These are phyloP conservation scores for Dryocosmus kuriphilus DNA, from an alignment of 2,888 invertebrate species.

Conservation along the genomic window DNA sequence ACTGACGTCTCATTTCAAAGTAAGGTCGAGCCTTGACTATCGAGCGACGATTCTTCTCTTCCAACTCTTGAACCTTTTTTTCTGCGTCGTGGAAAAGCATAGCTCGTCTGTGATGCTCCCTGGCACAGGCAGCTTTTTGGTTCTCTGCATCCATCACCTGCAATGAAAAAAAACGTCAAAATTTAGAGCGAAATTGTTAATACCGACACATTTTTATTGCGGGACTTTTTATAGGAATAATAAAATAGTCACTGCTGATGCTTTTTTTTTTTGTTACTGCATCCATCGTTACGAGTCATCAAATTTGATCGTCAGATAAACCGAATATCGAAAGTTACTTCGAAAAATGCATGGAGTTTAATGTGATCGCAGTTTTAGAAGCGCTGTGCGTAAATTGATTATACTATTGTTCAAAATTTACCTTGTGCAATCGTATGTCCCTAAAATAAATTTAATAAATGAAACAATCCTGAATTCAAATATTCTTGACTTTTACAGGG, in stretches of 20 bases:
- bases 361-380: not conserved
- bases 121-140: conserved; percentile 91
- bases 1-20: conserved; percentile 93
- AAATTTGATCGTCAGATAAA: not conserved
- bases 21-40: conserved; percentile 93
- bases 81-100: conserved; percentile 90
- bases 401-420: not conserved
- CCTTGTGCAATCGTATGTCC: not conserved
- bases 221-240: not conserved
- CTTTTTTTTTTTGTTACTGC: not conserved
- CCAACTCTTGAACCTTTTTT: conserved; percentile 87
- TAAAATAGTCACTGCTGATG: not conserved
- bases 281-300: not conserved
- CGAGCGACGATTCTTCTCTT: conserved; percentile 89
- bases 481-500: not conserved
- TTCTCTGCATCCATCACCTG: conserved; percentile 96
- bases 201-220: not conserved
- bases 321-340: too few relatives aligned
- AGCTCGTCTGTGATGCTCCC: conserved; percentile 91
- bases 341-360: not conserved
- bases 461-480: not conserved
- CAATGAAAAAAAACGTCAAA: not conserved
- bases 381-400: not conserved
- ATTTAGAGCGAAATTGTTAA: not conserved
- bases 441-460: not conserved